phyloP scores from a whole-genome alignment of 2,113 vertebrate species.

The Onychorhynchus coronatus region DNA sequence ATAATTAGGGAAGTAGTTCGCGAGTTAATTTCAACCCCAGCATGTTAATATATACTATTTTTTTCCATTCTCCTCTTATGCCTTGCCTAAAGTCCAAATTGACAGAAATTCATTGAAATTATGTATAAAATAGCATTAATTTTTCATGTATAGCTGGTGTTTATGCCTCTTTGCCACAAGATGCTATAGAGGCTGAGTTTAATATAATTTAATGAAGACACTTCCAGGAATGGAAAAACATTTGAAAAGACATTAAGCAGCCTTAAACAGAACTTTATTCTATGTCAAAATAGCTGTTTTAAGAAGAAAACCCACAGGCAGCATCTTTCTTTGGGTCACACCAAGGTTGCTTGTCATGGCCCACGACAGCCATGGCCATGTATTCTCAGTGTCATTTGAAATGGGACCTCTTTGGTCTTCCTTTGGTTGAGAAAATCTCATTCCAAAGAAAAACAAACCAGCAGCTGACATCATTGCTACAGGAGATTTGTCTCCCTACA shows the following conservation, averaged over 20 bases:
- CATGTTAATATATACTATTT: background rate
- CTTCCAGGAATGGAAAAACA: background rate
- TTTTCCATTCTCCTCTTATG: background rate
- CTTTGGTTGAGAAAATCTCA: background rate
- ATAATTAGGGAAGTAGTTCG: background rate
- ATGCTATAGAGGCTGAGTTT: background rate
- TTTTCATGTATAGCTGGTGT: background rate
- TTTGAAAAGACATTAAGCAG: background rate
- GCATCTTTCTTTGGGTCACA: background rate
- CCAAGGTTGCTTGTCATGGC: too few species aligned
- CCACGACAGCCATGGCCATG: accelerated
- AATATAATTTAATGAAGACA: background rate
- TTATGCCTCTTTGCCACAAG: background rate
- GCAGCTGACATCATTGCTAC: background rate
- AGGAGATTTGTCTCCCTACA: background rate
- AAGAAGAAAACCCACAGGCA: background rate
- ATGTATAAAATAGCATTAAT: background rate
- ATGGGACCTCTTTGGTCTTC: background rate
- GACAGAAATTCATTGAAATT: background rate
- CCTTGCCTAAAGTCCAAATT: background rate
- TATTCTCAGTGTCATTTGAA: background rate
- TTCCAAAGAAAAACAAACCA: background rate
- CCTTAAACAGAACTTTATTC: background rate
- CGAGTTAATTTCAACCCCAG: background rate
- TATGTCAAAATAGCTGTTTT: background rate